These are phyloP conservation scores for Syngnathus typhle DNA, from an alignment of 2,113 vertebrate genomes.

Conservation along the genomic window DNA sequence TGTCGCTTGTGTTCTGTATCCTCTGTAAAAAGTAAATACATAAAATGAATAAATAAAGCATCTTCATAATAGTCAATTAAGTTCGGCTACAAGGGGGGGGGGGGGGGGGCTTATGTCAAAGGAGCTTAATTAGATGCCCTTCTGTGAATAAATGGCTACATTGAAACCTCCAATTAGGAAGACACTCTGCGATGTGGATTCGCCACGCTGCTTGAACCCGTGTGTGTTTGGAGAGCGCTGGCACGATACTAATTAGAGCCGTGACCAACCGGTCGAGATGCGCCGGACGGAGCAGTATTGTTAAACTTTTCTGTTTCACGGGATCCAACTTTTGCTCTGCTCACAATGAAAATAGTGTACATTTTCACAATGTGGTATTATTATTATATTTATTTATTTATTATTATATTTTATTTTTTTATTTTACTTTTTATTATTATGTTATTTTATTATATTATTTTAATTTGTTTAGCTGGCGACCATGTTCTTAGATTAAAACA, in stretches of 20 bases:
- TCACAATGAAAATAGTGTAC: background rate
- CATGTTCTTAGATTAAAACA: too few species aligned
- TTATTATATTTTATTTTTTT: too few species aligned
- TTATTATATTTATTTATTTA: too few species aligned
- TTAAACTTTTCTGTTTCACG: background rate
- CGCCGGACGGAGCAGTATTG: background rate
- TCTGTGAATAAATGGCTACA: slow-evolving; percentile 59
- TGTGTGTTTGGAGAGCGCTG: slow-evolving; percentile 46
- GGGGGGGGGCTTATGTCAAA: slow-evolving; percentile 52
- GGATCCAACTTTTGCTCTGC: background rate
- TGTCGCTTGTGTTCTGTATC: slow-evolving; percentile 76
- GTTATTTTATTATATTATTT: too few species aligned
- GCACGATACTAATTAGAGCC: slow-evolving; percentile 45
- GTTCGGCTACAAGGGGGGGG: slow-evolving; percentile 35
- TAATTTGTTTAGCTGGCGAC: too few species aligned
- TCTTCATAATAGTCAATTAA: slow-evolving; percentile 65
- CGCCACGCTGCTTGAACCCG: slow-evolving; percentile 25
- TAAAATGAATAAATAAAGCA: slow-evolving; percentile 5
- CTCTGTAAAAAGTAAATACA: slow-evolving; percentile 49
- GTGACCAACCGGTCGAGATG: background rate
- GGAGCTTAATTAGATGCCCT: slow-evolving; percentile 63
- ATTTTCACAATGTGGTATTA: background rate
- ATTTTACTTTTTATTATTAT: too few species aligned
- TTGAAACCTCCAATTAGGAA: slow-evolving; percentile 68
- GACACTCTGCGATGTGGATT: slow-evolving; percentile 31